Evolutionary conservation across 2,888 invertebrate genomes (phyloP), one percentile per base, ranked within the genome.

Genomic region (Resseliella maxima): DNA sequence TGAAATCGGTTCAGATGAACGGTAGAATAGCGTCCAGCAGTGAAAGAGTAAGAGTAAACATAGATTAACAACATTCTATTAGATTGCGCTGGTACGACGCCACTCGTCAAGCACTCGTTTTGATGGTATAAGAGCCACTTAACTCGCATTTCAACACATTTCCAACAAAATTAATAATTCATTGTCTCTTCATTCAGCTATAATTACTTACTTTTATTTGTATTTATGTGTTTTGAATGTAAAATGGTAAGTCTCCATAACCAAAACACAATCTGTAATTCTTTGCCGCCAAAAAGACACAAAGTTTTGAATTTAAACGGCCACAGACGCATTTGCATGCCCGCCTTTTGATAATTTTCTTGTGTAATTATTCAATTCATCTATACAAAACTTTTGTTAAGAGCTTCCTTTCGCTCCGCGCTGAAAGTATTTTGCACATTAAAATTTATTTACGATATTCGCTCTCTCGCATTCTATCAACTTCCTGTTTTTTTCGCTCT

Each of bases 311-410:
- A 31, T 72, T 72, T 27, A 72, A 72, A 15, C 72, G 72, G 72
- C 72, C 72, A 31, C 31, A 72, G 1, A 35, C 31, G 31, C 72
- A 72, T 72, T 72, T 72, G 72, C 72, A 72, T 72, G 72, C 72
- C 72, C 72, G 72, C 72, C 12, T 59, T 59, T 24, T 24, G 59
- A 59, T 59, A 24, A 31, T 31, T 72, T 72, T 72, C 72, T 31
- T 35, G n/a, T 72, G 72, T 72, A 72, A 72, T 72, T 72, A 72
- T 72, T 72, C 72, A 72, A 72, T 72, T 72, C 72, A 72, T 72
- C 72, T 72, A 72, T 31, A 72, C 72, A 72, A 72, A 72, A 72
- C 72, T 72, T 72, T 72, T 72, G 72, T 72, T 72, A 18, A 31
- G 31, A 72, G 31, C 31, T 72, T 72, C 72, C 72, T 72, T 72